Evolutionary conservation across 2,113 vertebrate genomes (phyloP), one percentile per base, ranked within the genome.

Genomic region (Chauna torquata): DNA sequence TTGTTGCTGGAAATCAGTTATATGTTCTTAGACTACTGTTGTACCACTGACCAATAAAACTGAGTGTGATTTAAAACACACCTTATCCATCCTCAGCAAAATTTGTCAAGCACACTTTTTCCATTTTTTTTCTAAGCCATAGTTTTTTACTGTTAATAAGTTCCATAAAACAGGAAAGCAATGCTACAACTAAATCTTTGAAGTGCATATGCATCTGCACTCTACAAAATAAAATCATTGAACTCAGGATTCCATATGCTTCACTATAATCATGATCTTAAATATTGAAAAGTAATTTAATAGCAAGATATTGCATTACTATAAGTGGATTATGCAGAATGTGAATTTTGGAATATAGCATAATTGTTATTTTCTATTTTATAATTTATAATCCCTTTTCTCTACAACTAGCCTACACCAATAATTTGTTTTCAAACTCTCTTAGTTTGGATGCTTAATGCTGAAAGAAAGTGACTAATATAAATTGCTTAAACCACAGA

Each of bases 221-320:
- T 93, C 30, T 42, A 66, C 28, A 80, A 94, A 88, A 82, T 68
- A 6, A 59, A 72, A 52, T 34, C 1, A 77, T 6, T 83, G 27
- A 81, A 34, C 11, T 84, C 12, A 13, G 7, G 28, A 12, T 72
- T 55, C 38, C 5, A 30, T 78, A 90, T 64, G 47, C 49, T 4
- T 69, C 16, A 47, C 40, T 91, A 36, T 58, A 81, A 80, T 86
- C 1, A 76, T 66, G 24, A 82, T 83, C 59, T 82, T 87, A 77
- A 93, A 62, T 40, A 96, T 14, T 87, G 57, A 90, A 96, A 92
- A 69, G 28, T 79, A 90, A 87, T 87, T 91, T 74, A 94, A 90
- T 74, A 88, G 9, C 7, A 89, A 44, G 11, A 64, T 90, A 91
- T 69, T 91, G 3, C 69, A 58, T 85, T 89, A 40, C 14, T 86